phyloP scores from a whole-genome alignment of 2,888 invertebrate genomes.

The Stenodera caucasica region DNA sequence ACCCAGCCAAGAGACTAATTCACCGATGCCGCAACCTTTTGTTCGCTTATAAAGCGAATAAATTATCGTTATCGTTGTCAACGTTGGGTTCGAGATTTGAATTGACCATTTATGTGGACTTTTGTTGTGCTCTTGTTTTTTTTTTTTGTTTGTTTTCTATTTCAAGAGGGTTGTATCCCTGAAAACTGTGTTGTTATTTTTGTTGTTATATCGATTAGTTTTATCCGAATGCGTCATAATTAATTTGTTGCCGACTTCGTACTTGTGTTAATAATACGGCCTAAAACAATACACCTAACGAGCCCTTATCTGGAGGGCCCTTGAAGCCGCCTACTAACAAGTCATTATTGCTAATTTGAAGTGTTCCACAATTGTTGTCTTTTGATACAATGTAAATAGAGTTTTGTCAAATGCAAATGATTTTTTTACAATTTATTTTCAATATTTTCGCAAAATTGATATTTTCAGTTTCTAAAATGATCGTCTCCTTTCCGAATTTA shows the following conservation, averaged over 20 bases:
- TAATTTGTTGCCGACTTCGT: neutral
- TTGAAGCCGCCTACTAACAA: conserved; percentile 20
- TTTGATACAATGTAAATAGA: conserved; percentile 21
- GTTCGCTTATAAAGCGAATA: conserved; percentile 13
- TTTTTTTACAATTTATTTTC: neutral
- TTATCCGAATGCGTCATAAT: neutral
- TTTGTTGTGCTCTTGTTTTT: no score
- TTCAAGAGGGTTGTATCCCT: no score
- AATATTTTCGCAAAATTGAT: neutral
- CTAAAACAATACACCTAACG: conserved; percentile 27
- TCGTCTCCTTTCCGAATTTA: neutral
- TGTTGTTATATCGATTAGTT: neutral
- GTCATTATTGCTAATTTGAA: conserved; percentile 22
- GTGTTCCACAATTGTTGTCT: conserved; percentile 18
- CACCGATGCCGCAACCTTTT: neutral
- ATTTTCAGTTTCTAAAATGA: neutral
- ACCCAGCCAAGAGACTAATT: no score
- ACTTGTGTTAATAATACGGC: neutral
- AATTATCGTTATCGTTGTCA: conserved; percentile 20
- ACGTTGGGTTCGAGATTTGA: conserved; percentile 24
- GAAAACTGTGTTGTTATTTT: no score
- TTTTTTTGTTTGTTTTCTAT: no score
- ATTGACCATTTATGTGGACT: conserved; percentile 23
- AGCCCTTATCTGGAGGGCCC: conserved; percentile 23
- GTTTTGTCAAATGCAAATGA: no score